A percentile compares a stretch with the other conserved stretches of the same genome.
These are phyloP conservation scores for Aplochiton taeniatus DNA, from an alignment of 2,797 vertebrate genomes.

Conservation along the genomic window DNA sequence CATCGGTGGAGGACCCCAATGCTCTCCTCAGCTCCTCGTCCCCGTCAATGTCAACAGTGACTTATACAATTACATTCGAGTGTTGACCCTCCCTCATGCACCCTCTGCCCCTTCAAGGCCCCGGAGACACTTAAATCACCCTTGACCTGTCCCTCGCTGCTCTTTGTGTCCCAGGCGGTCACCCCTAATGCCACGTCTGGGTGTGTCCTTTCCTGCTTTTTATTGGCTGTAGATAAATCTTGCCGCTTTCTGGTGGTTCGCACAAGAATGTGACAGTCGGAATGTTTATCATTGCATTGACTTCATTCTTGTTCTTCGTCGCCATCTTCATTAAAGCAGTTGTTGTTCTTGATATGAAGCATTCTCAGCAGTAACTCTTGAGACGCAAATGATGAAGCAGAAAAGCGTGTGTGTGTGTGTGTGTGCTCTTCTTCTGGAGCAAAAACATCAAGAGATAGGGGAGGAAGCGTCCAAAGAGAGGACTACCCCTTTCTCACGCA, in stretches of 20 bases:
- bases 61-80: constrained; percentile 18
- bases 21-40: constrained; percentile 22
- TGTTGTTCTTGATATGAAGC: too few species aligned
- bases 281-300: constrained; percentile 48
- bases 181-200: constrained; percentile 26
- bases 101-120: constrained; percentile 48
- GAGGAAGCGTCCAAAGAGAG: constrained; percentile 2
- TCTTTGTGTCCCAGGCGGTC: constrained; percentile 20
- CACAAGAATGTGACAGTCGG: constrained; percentile 54
- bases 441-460: neutral
- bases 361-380: too few species aligned
- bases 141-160: constrained; percentile 21
- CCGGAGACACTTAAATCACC: constrained; percentile 51
- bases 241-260: constrained; percentile 37
- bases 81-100: constrained; percentile 2
- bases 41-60: constrained; percentile 1
- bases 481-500: constrained; percentile 5
- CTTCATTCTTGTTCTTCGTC: constrained; percentile 35
- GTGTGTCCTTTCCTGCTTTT: constrained; percentile 18
- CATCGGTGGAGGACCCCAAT: constrained; percentile 38
- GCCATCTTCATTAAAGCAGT: constrained; percentile 47
- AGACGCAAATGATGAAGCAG: neutral
- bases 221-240: constrained; percentile 51
- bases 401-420: neutral
- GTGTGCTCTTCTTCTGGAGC: neutral